Conservation (phyloP, 64 coral and sea anemone species). For the Pocillopora damicornis region DNA sequence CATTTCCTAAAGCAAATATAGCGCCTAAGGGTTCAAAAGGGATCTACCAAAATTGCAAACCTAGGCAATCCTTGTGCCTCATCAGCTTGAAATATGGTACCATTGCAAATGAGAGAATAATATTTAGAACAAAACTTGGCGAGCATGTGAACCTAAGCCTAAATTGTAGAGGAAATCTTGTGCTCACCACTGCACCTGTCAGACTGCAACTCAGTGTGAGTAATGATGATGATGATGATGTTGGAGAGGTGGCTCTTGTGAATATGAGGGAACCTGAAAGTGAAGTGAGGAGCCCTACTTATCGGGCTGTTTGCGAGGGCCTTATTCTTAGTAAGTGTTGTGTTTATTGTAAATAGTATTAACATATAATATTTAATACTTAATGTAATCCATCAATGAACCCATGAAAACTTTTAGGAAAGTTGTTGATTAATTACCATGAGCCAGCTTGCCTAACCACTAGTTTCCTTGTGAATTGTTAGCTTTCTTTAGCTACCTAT, state of each 20-base stretch:
- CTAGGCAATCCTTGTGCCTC: neutral
- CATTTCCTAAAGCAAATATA: neutral
- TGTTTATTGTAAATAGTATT: neutral
- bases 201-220: neutral
- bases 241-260: neutral
- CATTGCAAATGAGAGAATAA: neutral
- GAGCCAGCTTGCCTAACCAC: no score
- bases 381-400: neutral
- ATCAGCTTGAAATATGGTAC: neutral
- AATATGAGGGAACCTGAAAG: neutral
- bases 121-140: neutral
- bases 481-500: no score
- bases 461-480: no score
- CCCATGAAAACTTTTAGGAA: no score
- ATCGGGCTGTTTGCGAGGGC: neutral
- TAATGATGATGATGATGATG: neutral
- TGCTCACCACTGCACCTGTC: neutral
- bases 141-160: neutral
- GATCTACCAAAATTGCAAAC: neutral
- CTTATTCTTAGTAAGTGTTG: conserved; percentile 20
- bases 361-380: neutral
- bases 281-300: neutral
- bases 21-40: neutral
- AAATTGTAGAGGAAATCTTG: neutral
- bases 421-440: no score